Base-by-base conservation (phyloP, 2,888 invertebrate species). In the Platerodrilus igneus region DNA sequence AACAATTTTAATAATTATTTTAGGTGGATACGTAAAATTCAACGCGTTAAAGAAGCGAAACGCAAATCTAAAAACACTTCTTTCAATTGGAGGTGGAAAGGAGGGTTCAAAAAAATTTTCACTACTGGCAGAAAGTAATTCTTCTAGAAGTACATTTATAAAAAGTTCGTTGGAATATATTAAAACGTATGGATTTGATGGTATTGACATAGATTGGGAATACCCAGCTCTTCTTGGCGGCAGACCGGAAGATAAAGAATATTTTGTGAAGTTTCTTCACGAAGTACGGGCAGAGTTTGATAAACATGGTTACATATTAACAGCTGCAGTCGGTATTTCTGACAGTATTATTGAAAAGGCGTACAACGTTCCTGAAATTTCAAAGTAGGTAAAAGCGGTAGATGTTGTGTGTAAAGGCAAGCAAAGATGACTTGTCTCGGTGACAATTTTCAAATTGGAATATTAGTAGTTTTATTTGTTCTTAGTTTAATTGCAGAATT, bases 171-270 rank as follows among this genome's bases (percentile, higher is more conserved):
- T 71, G 7, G 59, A 62, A 10, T 71, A 66, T 52, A 47, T 74
- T 4, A 48, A 62, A 9, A 55, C 60, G 34, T 67, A 69, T 50
- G 64, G 64, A 28, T 74, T 75, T 48, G 72, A 74, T 52, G 75
- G 74, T 5, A 51, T 74, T 13, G 74, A 74, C 54, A 48, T 74
- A 17, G 73, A 72, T 56, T 73, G 71, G 71, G 73, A 73, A 52
- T 73, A 73, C 50, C 73, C 73, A 2, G 61, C 64, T 16, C 21
- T 17, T 15, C 29, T 35, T n/a, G 43, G 43, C 2, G 43, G 43
- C 3, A 11, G 10, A 11, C 30, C 34, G 2, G 28, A 20, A 20
- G 43, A 43, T 19, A 38, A 38, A 4, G 19, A 29, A 33, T 35
- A 43, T 17, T 18, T 42, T 8, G 21, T 35, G 2, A 7, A 1